These are phyloP conservation scores for Sphecodes monilicornis DNA, from an alignment of 2,888 invertebrate genomes.

Conservation along the genomic window DNA sequence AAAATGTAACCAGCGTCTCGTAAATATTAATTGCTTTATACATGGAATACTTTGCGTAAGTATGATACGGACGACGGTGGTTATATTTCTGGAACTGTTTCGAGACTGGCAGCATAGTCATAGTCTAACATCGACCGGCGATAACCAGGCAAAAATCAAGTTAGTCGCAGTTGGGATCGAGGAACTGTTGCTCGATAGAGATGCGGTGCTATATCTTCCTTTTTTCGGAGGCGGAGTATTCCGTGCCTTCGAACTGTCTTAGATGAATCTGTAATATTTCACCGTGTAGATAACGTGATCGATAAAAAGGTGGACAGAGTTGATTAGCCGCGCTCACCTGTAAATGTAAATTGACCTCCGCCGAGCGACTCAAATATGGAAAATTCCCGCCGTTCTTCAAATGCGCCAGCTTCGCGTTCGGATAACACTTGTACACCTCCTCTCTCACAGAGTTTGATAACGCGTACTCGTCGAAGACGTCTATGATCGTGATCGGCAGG, in stretches of 20 bases:
- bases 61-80: conserved; percentile 31
- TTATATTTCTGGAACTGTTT: conserved; percentile 8
- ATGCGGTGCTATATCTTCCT: conserved; percentile 50
- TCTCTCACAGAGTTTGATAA: conserved; percentile 91
- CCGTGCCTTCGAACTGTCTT: conserved; percentile 89
- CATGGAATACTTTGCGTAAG: conserved; percentile 21
- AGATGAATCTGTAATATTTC: conserved; percentile 88
- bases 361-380: conserved; percentile 94
- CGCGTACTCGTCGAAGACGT: conserved; percentile 96
- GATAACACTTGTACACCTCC: conserved; percentile 94
- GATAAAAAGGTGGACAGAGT: neutral
- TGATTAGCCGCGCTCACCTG: conserved; percentile 86
- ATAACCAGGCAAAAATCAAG: neutral
- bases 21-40: conserved; percentile 3
- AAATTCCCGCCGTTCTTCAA: conserved; percentile 96
- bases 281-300: neutral
- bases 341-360: conserved; percentile 95
- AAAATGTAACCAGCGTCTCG: conserved; percentile 4
- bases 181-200: neutral
- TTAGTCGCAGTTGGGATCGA: neutral
- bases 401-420: conserved; percentile 93
- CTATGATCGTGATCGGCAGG: conserved; percentile 92
- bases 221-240: conserved; percentile 86
- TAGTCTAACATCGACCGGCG: conserved; percentile 9
- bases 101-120: neutral